Evolutionary conservation across 2,888 invertebrate genomes (phyloP).

Genomic region (Troglohyphantes excavatus): DNA sequence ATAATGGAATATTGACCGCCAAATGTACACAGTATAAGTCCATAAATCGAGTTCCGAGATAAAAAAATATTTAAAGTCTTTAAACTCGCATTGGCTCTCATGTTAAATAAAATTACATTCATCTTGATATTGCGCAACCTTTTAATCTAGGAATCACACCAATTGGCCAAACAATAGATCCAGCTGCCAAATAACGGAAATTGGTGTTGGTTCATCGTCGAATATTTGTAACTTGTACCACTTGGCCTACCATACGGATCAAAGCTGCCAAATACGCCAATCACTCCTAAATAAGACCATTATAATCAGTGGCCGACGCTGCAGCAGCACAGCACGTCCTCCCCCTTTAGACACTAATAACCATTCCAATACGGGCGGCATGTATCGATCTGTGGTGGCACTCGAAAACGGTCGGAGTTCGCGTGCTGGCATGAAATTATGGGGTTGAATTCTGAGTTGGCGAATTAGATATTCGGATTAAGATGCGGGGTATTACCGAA

Average conservation of each 20-base stretch:
- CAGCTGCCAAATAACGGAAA: too few species aligned
- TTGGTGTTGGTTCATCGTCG: too few species aligned
- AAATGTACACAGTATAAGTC: too few species aligned
- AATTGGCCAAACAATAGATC: too few species aligned
- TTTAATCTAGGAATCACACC: too few species aligned
- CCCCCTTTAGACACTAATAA: conserved; percentile 21
- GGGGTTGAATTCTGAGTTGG: background rate
- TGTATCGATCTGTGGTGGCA: background rate
- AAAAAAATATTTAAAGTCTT: too few species aligned
- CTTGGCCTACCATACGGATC: background rate
- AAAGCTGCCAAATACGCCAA: background rate
- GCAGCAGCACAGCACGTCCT: background rate
- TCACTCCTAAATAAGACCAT: background rate
- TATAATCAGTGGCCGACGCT: conserved; percentile 20
- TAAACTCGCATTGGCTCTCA: too few species aligned
- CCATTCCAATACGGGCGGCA: conserved; percentile 10
- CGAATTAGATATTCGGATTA: background rate
- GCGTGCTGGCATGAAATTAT: conserved; percentile 28
- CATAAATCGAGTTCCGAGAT: too few species aligned
- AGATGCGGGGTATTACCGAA: background rate
- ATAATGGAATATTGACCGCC: too few species aligned
- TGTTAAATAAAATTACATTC: too few species aligned
- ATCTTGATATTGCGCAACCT: too few species aligned
- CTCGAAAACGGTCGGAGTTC: background rate
- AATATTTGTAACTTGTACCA: too few species aligned